Evolutionary conservation across 2,888 invertebrate genomes (phyloP), one percentile per base, ranked within the genome.

Genomic region (Crocallis elinguaria): DNA sequence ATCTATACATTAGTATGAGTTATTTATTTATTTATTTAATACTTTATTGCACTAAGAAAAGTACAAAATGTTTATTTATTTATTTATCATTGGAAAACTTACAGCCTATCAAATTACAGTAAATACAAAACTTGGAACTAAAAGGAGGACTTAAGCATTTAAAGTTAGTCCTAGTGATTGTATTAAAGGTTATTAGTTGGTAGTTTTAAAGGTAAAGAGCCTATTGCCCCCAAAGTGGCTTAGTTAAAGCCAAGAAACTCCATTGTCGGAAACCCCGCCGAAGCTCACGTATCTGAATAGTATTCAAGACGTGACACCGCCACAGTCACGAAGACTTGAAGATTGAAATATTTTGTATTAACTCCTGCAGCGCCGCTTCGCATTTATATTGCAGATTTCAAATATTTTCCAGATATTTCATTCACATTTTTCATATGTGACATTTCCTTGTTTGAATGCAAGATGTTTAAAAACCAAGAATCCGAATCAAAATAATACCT

Each of bases 331-430:
- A 42, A 41, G 52, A 35, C 49, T 32, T 9, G 29, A 41, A 55
- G 49, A 62, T 58, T 58, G 55, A 58, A 62, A 62, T 53, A 57
- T 58, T 56, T 53, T 35, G 48, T 55, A 58, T 52, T 55, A 49
- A 46, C 51, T 52, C 42, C 41, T 17, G 11, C 37, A 43, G 14
- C 4, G 16, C 17, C 27, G 8, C 38, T 41, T 17, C 17, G 19
- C 29, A 41, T 41, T 29, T 29, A 25, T 13, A 41, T 41, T 41
- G 16, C 13, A 25, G 11, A 5, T 41, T 29, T 11, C 3, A 12
- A 29, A 8, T 23, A 9, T 11, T 38, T 25, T 11, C 5, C 9
- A 16, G 9, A 6, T 14, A 27, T 38, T 23, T 14, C 2, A n/a
- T n/a, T 19, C 19, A 36, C 0, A 36, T 36, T 1, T 33, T n/a